Evolutionary conservation across 2,888 invertebrate species (phyloP).

Genomic region (Dryocosmus kuriphilus): DNA sequence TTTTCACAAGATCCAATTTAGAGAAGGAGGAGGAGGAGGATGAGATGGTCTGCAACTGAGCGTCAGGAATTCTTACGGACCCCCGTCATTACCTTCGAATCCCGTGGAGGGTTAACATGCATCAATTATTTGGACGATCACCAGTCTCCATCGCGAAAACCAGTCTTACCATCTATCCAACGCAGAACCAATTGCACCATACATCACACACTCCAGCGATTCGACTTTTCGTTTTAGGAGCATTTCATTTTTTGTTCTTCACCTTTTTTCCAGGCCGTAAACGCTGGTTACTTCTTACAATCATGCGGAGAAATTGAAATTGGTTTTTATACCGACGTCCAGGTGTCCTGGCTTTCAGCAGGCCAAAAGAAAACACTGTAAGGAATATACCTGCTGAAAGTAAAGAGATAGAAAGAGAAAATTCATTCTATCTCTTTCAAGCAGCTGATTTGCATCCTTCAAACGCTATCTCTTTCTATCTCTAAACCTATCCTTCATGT

Average conservation of each 20-base stretch:
- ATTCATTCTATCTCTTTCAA: no score
- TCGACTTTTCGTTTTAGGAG: slow-evolving; percentile 32
- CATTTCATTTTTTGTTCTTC: background rate
- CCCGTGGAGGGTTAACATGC: slow-evolving; percentile 63
- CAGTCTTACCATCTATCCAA: slow-evolving; percentile 18
- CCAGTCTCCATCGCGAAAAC: slow-evolving; percentile 28
- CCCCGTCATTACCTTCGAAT: slow-evolving; percentile 66
- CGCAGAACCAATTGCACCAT: slow-evolving; percentile 30
- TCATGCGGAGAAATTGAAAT: no score
- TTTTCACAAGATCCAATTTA: slow-evolving; percentile 48
- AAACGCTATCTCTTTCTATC: no score
- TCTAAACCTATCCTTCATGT: no score
- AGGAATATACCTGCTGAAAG: no score
- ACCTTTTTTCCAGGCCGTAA: background rate
- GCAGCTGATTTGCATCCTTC: no score
- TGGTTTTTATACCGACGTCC: no score
- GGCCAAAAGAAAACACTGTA: no score
- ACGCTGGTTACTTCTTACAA: background rate
- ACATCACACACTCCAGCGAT: slow-evolving; percentile 23
- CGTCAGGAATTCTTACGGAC: slow-evolving; percentile 36
- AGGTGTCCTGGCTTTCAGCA: no score
- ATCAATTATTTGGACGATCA: slow-evolving; percentile 69
- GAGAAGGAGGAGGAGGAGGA: slow-evolving; percentile 31
- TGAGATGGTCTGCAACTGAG: slow-evolving; percentile 33
- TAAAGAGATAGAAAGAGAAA: no score